Conservation (phyloP, 2,888 invertebrate species). For the Leptopilina myrica region DNA sequence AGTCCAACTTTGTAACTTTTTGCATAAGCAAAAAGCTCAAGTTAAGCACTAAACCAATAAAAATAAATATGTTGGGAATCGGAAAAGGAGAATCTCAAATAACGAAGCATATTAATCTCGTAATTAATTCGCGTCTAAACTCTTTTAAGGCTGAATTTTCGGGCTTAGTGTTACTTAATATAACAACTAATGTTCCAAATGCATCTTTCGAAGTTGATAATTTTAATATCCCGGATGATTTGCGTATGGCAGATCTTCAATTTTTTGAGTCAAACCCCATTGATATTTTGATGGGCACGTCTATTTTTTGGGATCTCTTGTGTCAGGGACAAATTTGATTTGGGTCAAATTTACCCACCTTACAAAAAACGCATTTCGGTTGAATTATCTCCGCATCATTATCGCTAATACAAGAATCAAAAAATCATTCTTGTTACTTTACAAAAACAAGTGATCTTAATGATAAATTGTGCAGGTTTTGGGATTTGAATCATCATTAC, state of each 20-base stretch:
- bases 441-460: not conserved
- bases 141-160: not conserved
- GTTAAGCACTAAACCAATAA: not conserved
- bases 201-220: not conserved
- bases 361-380: not conserved
- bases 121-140: not conserved
- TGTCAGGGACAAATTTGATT: conserved; percentile 6
- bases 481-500: not conserved
- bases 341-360: not conserved
- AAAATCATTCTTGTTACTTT: not conserved
- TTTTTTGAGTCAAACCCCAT: not conserved
- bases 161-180: not conserved
- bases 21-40: not conserved
- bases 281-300: conserved; percentile 4
- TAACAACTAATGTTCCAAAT: not conserved
- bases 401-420: not conserved
- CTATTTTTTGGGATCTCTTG: not conserved
- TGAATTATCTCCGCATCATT: not conserved
- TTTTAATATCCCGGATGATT: not conserved
- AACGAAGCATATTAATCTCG: not conserved
- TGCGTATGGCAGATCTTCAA: conserved; percentile 1
- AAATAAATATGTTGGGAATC: not conserved
- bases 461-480: not conserved
- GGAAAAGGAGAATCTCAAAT: not conserved
- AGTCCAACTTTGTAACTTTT: conserved; percentile 7